Conservation (phyloP, 2,888 invertebrate species). For the Tolmerus cingulatus region DNA sequence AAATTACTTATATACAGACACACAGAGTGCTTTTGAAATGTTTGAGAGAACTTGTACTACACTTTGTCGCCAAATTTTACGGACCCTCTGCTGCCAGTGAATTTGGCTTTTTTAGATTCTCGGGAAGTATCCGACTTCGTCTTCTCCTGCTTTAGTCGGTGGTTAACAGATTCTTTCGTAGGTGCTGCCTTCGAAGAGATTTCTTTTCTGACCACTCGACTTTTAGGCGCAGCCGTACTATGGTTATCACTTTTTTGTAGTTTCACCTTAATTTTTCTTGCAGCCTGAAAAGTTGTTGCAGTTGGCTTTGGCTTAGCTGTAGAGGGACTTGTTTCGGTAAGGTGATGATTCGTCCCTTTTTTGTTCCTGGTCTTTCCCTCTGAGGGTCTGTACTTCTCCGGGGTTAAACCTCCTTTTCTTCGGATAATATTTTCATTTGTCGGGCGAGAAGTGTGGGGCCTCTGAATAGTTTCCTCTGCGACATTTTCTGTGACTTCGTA, state of each 20-base stretch:
- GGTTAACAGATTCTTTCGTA: background rate
- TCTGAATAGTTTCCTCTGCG: constrained; percentile 36
- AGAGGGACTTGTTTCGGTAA: background rate
- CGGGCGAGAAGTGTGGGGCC: background rate
- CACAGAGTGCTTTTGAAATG: background rate
- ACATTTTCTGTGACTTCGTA: constrained; percentile 42
- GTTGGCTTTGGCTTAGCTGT: background rate
- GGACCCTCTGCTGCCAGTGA: background rate
- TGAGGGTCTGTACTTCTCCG: background rate
- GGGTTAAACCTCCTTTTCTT: background rate
- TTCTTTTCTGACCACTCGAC: background rate
- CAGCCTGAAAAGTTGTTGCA: background rate
- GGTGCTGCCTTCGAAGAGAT: background rate
- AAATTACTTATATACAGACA: constrained; percentile 5
- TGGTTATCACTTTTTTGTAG: background rate
- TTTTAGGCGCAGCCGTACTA: background rate
- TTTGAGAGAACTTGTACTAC: background rate
- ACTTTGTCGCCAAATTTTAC: constrained; percentile 22
- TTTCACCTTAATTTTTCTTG: background rate
- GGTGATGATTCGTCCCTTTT: background rate
- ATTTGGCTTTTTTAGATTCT: background rate
- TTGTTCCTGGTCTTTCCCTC: background rate
- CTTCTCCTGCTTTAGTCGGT: background rate
- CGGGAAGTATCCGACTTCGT: background rate
- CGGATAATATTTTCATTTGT: background rate